A percentile compares a stretch with the other conserved stretches of the same genome.
Evolutionary conservation across 2,113 vertebrate species (phyloP).

Genomic region (Candoia aspera): DNA sequence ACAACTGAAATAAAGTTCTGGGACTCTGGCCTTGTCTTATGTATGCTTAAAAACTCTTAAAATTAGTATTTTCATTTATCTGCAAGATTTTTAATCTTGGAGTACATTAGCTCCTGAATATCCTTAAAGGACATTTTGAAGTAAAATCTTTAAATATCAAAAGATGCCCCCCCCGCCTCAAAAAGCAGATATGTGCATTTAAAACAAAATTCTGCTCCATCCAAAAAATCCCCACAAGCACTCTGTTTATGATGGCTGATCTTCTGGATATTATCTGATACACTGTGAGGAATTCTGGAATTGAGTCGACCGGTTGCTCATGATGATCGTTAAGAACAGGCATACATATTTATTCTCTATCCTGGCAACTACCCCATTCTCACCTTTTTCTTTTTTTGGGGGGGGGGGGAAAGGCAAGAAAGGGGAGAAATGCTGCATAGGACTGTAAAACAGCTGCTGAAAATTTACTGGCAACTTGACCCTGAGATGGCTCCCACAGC

Average conservation of each 20-base stretch:
- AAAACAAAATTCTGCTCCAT: not conserved
- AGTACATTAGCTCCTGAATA: conserved; percentile 33
- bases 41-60: conserved; percentile 19
- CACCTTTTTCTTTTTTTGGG: conserved; percentile 46
- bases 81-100: conserved; percentile 35
- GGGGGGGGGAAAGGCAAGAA: conserved; percentile 29
- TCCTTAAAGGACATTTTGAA: conserved; percentile 32
- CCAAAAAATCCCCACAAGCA: conserved; percentile 47
- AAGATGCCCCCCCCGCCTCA: conserved; percentile 48
- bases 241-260: conserved; percentile 47
- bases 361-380: conserved; percentile 42
- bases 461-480: conserved; percentile 69
- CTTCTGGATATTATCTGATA: conserved; percentile 49
- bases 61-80: conserved; percentile 41
- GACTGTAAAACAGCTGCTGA: conserved; percentile 55
- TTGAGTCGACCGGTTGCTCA: conserved; percentile 46
- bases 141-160: conserved; percentile 59
- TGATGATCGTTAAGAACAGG: conserved; percentile 43
- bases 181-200: conserved; percentile 19
- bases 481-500: conserved; percentile 53
- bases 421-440: not conserved
- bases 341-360: conserved; percentile 52
- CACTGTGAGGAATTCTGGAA: conserved; percentile 47
- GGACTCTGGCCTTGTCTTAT: conserved; percentile 18
- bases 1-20: conserved; percentile 8